Evolutionary conservation across 1,140 invertebrate species (phyloP), one percentile per base, ranked within the genome.

Genomic region (Theocolax elegans): DNA sequence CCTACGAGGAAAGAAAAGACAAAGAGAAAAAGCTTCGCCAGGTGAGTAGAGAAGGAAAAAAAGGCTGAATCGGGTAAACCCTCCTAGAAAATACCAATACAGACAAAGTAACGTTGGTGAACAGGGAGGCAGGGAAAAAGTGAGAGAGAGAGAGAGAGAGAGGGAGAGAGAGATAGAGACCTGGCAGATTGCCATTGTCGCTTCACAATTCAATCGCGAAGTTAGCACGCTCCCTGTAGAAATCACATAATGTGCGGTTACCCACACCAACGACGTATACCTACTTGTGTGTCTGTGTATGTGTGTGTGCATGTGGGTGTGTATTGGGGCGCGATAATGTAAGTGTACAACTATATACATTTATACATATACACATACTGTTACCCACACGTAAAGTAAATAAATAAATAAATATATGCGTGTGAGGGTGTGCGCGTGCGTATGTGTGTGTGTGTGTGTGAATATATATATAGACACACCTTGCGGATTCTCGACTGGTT

Each of bases 171-270:
- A 54, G 49, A 23, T 17, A 40, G 12, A 49, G 27, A 23, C 73
- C 72, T 83, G 81, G 81, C 81, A 81, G 77, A 83, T 83, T 83
- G 83, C 83, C 80, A 84, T 84, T 83, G 80, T 83, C 80, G 80
- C 80, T 78, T 77, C 77, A 82, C 82, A 83, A 83, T 84, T 83
- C 83, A 84, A 84, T 84, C 78, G 82, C 77, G 70, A 84, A 83
- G 82, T 83, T 83, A 83, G 79, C 81, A 80, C 73, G 75, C 80
- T 83, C 83, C 81, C 83, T 81, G 80, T 79, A 84, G 83, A 84
- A 84, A 84, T 84, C 83, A 84, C 82, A 83, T 84, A 84, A 84
- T 83, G 81, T 84, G 80, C 80, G 83, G 81, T 83, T 83, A 80
- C 76, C 77, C 67, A 53, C 29, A 56, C 56, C 17, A 13, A 17